Conservation (phyloP, 2,113 vertebrate genomes). For the Nanorana parkeri region DNA sequence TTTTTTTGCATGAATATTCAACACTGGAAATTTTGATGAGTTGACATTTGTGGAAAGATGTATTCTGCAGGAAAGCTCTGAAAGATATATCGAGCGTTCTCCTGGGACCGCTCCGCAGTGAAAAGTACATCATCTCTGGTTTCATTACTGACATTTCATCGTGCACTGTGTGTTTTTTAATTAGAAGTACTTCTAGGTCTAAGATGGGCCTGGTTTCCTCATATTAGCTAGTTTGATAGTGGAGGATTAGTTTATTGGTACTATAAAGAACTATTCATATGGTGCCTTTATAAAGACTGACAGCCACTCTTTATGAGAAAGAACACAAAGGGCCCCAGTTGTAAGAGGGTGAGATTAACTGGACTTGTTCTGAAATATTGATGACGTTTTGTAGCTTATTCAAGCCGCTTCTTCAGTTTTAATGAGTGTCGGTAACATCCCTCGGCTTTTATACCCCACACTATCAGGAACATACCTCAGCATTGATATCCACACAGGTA, state of each 20-base stretch:
- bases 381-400: too few species aligned
- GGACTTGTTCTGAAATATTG: too few species aligned
- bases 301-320: too few species aligned
- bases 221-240: background rate
- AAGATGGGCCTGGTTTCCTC: background rate
- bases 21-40: constrained; percentile 29
- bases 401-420: too few species aligned
- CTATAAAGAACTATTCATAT: background rate
- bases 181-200: background rate
- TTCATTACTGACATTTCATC: background rate
- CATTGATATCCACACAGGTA: too few species aligned
- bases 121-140: background rate
- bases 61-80: constrained; percentile 1
- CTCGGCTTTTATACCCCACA: too few species aligned
- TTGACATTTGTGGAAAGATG: constrained; percentile 45
- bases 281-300: too few species aligned
- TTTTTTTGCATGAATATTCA: constrained; percentile 50
- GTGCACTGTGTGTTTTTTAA: background rate
- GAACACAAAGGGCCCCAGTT: too few species aligned
- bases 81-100: constrained; percentile 13
- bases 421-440: too few species aligned
- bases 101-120: background rate
- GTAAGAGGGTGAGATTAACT: too few species aligned
- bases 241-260: background rate
- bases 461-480: too few species aligned